A percentile compares a stretch with the other conserved stretches of the same genome.
phyloP scores from a whole-genome alignment of 2,113 vertebrate species.

The Gobius niger region DNA sequence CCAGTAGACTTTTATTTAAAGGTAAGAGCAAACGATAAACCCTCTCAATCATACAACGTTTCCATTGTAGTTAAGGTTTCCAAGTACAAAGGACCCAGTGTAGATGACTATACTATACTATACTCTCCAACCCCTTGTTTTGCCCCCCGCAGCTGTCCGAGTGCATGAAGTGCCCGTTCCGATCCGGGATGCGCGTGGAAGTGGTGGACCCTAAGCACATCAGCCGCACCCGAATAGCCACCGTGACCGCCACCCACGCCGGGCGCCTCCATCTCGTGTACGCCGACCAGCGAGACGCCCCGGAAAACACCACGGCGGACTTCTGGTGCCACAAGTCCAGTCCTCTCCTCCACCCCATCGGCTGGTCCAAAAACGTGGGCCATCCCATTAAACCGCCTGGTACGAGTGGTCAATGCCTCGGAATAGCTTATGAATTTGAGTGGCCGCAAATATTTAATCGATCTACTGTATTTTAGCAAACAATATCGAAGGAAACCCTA shows the following conservation, averaged over 20 bases:
- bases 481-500: background rate
- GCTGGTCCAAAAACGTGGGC: conserved; percentile 90
- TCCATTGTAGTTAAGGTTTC: too few species aligned
- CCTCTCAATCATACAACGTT: too few species aligned
- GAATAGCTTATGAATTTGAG: too few species aligned
- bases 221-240: conserved; percentile 83
- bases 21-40: conserved; percentile 69
- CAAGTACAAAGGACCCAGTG: background rate
- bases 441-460: conserved; percentile 76
- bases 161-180: conserved; percentile 84
- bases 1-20: conserved; percentile 93
- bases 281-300: conserved; percentile 78
- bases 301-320: conserved; percentile 63
- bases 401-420: too few species aligned
- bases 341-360: conserved; percentile 88
- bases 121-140: background rate
- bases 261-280: conserved; percentile 91
- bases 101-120: background rate
- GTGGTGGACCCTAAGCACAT: conserved; percentile 89
- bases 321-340: conserved; percentile 98
- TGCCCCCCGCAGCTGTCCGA: conserved; percentile 84
- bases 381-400: conserved; percentile 82
- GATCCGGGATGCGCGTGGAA: conserved; percentile 87
- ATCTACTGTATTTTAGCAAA: background rate
- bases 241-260: conserved; percentile 84